Percentiles rank a stretch among this genome's conserved stretches.
Conservation (phyloP, 2,113 vertebrate species). For the Epinephelus fuscoguttatus region DNA sequence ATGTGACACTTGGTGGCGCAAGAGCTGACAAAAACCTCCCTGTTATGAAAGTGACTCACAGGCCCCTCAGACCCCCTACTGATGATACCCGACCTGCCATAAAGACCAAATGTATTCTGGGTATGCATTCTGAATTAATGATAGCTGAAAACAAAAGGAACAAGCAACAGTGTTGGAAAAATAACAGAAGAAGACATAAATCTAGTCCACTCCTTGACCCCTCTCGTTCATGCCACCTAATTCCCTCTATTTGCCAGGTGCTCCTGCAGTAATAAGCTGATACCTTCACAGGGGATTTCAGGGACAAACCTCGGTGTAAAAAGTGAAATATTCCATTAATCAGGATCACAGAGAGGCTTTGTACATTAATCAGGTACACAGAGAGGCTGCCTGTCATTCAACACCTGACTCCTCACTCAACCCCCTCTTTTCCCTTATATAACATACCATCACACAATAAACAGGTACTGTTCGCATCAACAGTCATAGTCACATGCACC, state of each 20-base stretch:
- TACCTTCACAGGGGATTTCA: slow-evolving; percentile 52
- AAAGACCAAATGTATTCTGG: slow-evolving; percentile 10
- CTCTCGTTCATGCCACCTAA: slow-evolving; percentile 5
- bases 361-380: no score
- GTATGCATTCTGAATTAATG: slow-evolving; percentile 1
- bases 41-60: slow-evolving; percentile 41
- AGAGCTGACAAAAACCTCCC: slow-evolving; percentile 46
- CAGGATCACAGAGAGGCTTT: slow-evolving; percentile 73
- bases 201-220: background rate
- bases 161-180: background rate
- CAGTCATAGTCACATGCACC: slow-evolving; percentile 2
- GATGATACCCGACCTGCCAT: slow-evolving; percentile 4
- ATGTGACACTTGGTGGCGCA: slow-evolving; percentile 24
- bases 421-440: slow-evolving; percentile 46
- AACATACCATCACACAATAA: slow-evolving; percentile 56
- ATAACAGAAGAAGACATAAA: background rate
- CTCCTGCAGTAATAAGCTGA: slow-evolving; percentile 50
- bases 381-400: slow-evolving; percentile 44
- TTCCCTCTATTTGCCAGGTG: slow-evolving; percentile 36
- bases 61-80: slow-evolving; percentile 21
- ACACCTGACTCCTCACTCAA: slow-evolving; percentile 33
- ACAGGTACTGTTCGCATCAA: slow-evolving; percentile 18
- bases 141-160: background rate
- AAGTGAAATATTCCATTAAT: slow-evolving; percentile 64
- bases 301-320: slow-evolving; percentile 50